Evolutionary conservation across 2,797 vertebrate genomes (phyloP).

Genomic region (Intellagama lesueurii): DNA sequence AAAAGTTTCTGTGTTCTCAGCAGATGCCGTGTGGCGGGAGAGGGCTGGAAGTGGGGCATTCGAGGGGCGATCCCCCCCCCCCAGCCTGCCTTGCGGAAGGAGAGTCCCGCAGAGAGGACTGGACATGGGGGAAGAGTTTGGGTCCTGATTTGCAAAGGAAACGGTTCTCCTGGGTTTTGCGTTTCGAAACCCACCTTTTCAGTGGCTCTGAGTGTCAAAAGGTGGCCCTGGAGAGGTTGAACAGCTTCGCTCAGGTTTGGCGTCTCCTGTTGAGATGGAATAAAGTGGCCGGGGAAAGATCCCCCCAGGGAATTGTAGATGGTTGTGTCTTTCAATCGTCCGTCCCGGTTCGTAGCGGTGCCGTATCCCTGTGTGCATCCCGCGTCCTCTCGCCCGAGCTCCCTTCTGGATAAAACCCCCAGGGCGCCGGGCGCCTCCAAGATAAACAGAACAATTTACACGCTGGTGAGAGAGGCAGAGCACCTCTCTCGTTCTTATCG

Average conservation of each 20-base stretch:
- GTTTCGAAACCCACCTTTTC: constrained; percentile 12
- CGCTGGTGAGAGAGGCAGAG: too few relatives aligned
- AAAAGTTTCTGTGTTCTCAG: neutral
- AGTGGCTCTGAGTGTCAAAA: fast-evolving
- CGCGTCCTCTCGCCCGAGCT: too few relatives aligned
- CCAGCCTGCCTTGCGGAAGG: too few relatives aligned
- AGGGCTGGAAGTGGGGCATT: neutral
- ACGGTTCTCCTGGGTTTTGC: constrained; percentile 44
- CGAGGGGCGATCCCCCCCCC: constrained; percentile 42
- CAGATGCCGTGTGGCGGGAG: neutral
- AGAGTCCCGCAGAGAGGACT: too few relatives aligned
- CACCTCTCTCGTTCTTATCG: too few relatives aligned
- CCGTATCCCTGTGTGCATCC: too few relatives aligned
- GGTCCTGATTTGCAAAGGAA: neutral
- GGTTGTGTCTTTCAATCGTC: neutral
- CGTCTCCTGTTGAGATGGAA: constrained; percentile 7
- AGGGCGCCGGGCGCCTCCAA: too few relatives aligned
- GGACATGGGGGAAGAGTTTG: too few relatives aligned
- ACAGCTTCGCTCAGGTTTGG: too few relatives aligned
- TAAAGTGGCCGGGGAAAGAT: neutral
- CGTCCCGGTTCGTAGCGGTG: neutral
- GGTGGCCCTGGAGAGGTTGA: neutral
- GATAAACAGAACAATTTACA: too few relatives aligned
- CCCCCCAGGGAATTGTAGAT: fast-evolving
- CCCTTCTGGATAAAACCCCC: too few relatives aligned